Base-by-base conservation (phyloP, 2,113 vertebrate genomes). In the Sinocyclocheilus grahami region DNA sequence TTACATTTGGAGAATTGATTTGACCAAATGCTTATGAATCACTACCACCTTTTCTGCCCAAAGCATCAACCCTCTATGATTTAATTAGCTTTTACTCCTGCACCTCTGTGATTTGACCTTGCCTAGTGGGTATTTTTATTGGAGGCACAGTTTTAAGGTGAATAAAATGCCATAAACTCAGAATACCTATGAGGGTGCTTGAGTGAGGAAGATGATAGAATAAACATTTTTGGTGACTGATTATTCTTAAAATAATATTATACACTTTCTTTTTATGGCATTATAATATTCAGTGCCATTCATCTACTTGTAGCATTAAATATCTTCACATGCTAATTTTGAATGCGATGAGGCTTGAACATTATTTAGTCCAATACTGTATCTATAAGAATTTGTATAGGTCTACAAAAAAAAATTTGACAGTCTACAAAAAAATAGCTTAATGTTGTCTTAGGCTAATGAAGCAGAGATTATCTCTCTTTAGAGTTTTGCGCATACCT, bases 1-100 rank as follows among this genome's bases (percentile, higher is more conserved):
- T 67, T 82, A 67, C 79, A 67, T 30, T 67, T 82, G 62, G 37
- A 46, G 62, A 30, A 82, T 48, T 67, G 79, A 82, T 67, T 37
- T 63, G 60, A 67, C 37, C 62, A 48, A 82, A 82, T 9, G 4
- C 79, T 37, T 67, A 82, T 67, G 39, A 67, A 82, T 82, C 62
- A 67, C 62, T 24, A n/a, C 78, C 12, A 5, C 18, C 55, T 80
- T 62, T 42, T 78, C 76, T 78, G 76, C 48, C 76, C 33, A 62
- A 62, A 62, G 55, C 11, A 60, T 60, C 55, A 80, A 37, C 4
- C 30, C 30, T 42, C 78, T 62, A 62, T 79, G 78, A 62, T 79
- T 79, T 62, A 60, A 67, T 67, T 82, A 46, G 6, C 13, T 24
- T 63, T 65, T 16, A 63, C n/a, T 81, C 55, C 79, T 42, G 37